Percentiles rank a stretch among this genome's conserved stretches.
Conservation (phyloP, 2,113 vertebrate genomes). For the Cyanoramphus novaezelandiae region DNA sequence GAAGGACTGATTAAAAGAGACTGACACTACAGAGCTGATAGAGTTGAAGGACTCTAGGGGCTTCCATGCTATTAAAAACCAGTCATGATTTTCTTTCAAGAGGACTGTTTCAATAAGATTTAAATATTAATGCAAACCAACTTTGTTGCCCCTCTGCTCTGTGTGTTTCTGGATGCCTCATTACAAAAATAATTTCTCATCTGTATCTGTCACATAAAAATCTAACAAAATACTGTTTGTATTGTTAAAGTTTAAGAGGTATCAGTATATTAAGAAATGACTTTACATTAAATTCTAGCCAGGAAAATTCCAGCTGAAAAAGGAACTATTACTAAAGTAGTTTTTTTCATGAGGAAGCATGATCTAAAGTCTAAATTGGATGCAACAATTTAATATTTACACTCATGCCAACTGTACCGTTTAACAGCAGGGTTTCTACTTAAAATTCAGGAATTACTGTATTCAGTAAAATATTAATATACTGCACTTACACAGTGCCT, state of each 20-base stretch:
- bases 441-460: conserved; percentile 40
- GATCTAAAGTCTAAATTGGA: conserved; percentile 21
- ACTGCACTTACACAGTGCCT: background rate
- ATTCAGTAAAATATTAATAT: conserved; percentile 52
- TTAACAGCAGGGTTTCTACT: background rate
- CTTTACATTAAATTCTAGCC: background rate
- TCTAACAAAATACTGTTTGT: background rate
- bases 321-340: background rate
- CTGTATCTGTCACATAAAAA: conserved; percentile 7
- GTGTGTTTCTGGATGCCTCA: conserved; percentile 27
- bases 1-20: conserved; percentile 59
- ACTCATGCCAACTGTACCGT: background rate
- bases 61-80: conserved; percentile 43
- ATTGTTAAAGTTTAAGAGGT: background rate
- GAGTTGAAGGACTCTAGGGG: conserved; percentile 23
- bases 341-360: background rate
- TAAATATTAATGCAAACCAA: conserved; percentile 61
- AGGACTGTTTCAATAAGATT: conserved; percentile 40
- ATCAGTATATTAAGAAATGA: background rate
- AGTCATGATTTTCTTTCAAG: conserved; percentile 44
- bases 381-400: conserved; percentile 43
- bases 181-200: conserved; percentile 48
- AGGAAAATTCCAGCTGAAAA: background rate
- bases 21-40: conserved; percentile 42
- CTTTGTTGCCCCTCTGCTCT: conserved; percentile 17